Conservation (phyloP, 2,888 invertebrate species). For the Iphiclides podalirius region DNA sequence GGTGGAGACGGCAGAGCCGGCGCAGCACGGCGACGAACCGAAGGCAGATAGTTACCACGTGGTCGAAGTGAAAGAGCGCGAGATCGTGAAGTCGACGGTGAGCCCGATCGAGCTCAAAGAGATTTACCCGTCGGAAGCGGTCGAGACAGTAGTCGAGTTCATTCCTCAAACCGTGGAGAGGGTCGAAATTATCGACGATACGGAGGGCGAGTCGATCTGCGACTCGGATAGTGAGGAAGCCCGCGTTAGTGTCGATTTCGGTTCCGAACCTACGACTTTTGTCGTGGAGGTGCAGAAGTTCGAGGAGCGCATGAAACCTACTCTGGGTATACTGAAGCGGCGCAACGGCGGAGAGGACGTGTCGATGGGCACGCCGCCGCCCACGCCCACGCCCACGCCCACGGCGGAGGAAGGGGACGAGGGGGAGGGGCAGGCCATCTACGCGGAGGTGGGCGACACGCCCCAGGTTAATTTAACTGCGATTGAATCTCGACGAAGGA, state of each 20-base stretch:
- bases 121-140: conserved; percentile 68
- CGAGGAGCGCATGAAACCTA: conserved; percentile 62
- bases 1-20: conserved; percentile 32
- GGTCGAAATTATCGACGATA: conserved; percentile 77
- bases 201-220: conserved; percentile 60
- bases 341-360: conserved; percentile 31
- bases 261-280: conserved; percentile 60
- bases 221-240: conserved; percentile 41
- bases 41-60: conserved; percentile 69
- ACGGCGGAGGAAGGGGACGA: conserved; percentile 28
- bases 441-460: conserved; percentile 61
- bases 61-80: conserved; percentile 85
- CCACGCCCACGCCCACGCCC: conserved; percentile 34
- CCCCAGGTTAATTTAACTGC: conserved; percentile 45
- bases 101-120: conserved; percentile 56
- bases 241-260: conserved; percentile 45
- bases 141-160: conserved; percentile 75
- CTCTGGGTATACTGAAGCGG: conserved; percentile 56
- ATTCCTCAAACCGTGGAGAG: conserved; percentile 77
- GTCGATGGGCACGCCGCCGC: conserved; percentile 30
- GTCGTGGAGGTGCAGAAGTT: conserved; percentile 60
- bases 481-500: background rate
- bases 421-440: conserved; percentile 60
- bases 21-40: conserved; percentile 29
- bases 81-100: conserved; percentile 84